Conservation (phyloP, 2,888 invertebrate species). For the Ichneumoninae sp. region DNA sequence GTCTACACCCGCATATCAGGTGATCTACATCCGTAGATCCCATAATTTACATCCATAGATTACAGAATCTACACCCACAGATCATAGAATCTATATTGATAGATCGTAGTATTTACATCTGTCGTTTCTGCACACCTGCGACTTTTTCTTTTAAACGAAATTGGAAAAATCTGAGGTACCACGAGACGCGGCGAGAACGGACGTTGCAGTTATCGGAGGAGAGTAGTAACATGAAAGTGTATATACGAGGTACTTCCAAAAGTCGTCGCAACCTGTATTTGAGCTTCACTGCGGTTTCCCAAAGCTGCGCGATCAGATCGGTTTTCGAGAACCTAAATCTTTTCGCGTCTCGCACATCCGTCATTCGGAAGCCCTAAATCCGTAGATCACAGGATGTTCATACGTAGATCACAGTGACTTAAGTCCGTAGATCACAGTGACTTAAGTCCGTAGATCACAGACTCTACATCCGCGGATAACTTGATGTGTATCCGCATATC, state of each 20-base stretch:
- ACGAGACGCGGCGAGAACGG: background rate
- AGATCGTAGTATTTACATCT: too few relatives aligned
- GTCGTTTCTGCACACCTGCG: slow-evolving; percentile 7
- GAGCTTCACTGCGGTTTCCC: background rate
- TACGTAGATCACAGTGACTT: too few relatives aligned
- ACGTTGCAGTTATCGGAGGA: background rate
- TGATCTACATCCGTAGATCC: too few relatives aligned
- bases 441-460: background rate
- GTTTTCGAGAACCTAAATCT: background rate
- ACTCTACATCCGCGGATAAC: background rate
- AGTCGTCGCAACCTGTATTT: background rate
- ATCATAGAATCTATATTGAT: too few relatives aligned
- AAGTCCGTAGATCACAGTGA: too few relatives aligned
- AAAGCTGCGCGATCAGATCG: background rate
- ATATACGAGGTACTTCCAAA: background rate
- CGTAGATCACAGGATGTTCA: too few relatives aligned
- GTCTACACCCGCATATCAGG: too few relatives aligned
- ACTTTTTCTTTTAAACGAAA: background rate
- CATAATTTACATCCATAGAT: too few relatives aligned
- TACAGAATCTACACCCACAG: too few relatives aligned
- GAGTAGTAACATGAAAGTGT: background rate
- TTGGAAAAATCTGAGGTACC: background rate
- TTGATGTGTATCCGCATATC: background rate
- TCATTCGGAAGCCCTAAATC: too few relatives aligned
- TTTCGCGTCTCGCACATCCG: too few relatives aligned